Percentiles rank a stretch among this genome's conserved stretches.
These are phyloP conservation scores for Sylvia borin DNA, from an alignment of 2,797 vertebrate genomes.

Conservation along the genomic window DNA sequence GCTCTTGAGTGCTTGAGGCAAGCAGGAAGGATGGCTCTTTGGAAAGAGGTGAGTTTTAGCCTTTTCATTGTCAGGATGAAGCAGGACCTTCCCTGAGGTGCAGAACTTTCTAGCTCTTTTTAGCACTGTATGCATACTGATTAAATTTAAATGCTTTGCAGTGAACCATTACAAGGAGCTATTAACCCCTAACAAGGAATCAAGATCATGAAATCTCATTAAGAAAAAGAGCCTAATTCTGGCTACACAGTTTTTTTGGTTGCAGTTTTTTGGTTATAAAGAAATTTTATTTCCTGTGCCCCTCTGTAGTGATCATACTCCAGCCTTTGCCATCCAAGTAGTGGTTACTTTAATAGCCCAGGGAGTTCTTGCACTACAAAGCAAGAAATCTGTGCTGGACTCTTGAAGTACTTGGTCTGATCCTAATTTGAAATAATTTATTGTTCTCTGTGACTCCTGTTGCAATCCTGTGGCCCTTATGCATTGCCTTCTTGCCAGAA, in stretches of 20 bases:
- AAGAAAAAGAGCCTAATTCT: neutral
- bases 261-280: neutral
- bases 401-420: slow-evolving; percentile 2
- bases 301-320: neutral
- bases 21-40: neutral
- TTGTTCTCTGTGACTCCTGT: slow-evolving; percentile 32
- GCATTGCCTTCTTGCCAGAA: slow-evolving; percentile 20
- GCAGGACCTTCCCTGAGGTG: neutral
- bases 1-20: neutral
- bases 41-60: neutral
- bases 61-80: neutral
- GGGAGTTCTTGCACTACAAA: neutral
- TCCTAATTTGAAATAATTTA: slow-evolving; percentile 35
- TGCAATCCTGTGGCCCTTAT: slow-evolving; percentile 48
- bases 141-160: neutral
- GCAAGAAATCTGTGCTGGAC: neutral
- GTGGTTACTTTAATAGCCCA: neutral
- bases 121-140: neutral
- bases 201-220: neutral
- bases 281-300: neutral
- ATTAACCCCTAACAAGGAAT: neutral
- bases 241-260: neutral
- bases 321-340: neutral
- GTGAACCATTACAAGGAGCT: neutral
- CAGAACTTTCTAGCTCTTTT: neutral